phyloP scores from a whole-genome alignment of 1,140 invertebrate genomes.

The Drosophila littoralis region DNA sequence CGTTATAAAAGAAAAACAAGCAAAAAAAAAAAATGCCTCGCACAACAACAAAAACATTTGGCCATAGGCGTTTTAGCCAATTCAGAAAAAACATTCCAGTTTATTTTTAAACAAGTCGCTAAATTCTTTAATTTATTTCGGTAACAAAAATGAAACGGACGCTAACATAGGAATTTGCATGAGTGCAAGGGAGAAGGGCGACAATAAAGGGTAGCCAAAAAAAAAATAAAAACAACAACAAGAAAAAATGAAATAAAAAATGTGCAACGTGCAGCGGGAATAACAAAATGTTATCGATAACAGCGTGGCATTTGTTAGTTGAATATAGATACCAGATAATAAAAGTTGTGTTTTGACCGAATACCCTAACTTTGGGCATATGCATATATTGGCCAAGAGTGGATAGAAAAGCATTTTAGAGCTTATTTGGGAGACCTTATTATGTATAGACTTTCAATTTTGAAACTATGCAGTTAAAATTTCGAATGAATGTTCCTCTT shows the following conservation, averaged over 20 bases:
- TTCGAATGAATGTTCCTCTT: too few relatives aligned
- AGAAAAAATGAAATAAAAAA: background rate
- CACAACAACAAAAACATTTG: slow-evolving; percentile 55
- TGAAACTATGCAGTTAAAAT: too few relatives aligned
- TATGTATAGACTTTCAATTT: too few relatives aligned
- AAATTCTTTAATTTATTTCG: slow-evolving; percentile 78
- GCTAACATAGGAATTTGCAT: slow-evolving; percentile 41
- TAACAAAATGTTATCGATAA: slow-evolving; percentile 69
- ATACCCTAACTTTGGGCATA: background rate
- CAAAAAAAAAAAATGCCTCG: slow-evolving; percentile 18
- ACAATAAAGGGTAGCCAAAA: slow-evolving; percentile 34
- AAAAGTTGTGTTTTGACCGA: background rate
- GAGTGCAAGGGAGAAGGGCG: slow-evolving; percentile 2
- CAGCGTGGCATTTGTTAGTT: slow-evolving; percentile 26
- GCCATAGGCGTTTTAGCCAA: slow-evolving; percentile 57
- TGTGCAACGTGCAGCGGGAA: slow-evolving; percentile 29
- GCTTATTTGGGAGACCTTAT: too few relatives aligned
- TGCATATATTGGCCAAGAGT: background rate
- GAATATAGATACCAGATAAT: background rate
- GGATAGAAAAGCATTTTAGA: too few relatives aligned
- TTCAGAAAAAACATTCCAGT: slow-evolving; percentile 78
- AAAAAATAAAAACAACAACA: background rate
- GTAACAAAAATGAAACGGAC: slow-evolving; percentile 41
- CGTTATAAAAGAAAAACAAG: slow-evolving; percentile 8
- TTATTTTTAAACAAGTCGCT: slow-evolving; percentile 78